Conservation (phyloP, 2,113 vertebrate genomes). For the Ameiurus melas region DNA sequence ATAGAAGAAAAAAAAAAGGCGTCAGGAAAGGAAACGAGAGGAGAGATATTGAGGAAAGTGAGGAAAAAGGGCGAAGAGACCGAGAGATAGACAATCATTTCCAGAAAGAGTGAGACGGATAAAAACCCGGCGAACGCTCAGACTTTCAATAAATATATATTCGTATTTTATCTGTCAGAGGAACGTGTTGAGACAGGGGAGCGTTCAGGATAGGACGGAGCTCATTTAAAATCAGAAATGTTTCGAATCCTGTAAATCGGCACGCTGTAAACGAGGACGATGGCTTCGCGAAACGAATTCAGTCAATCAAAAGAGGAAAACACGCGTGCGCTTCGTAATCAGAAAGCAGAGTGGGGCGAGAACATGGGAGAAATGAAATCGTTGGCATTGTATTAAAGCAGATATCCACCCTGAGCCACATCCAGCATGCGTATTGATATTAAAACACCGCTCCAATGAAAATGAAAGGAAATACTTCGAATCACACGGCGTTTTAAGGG, state of each 20-base stretch:
- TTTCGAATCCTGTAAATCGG: background rate
- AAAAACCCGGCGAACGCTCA: no score
- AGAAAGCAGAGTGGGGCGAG: background rate
- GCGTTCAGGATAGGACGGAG: background rate
- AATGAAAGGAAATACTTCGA: no score
- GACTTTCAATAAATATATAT: background rate
- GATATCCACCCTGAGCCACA: background rate
- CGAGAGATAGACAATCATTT: background rate
- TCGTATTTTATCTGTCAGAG: background rate
- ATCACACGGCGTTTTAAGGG: no score
- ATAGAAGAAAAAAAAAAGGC: no score
- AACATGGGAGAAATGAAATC: background rate
- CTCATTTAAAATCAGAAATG: conserved; percentile 36
- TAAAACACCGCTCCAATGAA: background rate
- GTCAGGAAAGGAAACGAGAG: background rate
- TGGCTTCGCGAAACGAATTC: background rate
- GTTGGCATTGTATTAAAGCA: background rate
- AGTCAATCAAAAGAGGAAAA: conserved; percentile 1
- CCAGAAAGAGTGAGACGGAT: background rate
- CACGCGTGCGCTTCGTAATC: background rate
- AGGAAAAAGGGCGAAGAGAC: no score
- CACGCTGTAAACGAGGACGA: background rate
- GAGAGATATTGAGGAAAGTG: background rate
- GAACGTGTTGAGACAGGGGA: background rate
- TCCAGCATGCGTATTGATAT: background rate